phyloP scores from a whole-genome alignment of 2,888 invertebrate genomes.

The Tachina lurida region DNA sequence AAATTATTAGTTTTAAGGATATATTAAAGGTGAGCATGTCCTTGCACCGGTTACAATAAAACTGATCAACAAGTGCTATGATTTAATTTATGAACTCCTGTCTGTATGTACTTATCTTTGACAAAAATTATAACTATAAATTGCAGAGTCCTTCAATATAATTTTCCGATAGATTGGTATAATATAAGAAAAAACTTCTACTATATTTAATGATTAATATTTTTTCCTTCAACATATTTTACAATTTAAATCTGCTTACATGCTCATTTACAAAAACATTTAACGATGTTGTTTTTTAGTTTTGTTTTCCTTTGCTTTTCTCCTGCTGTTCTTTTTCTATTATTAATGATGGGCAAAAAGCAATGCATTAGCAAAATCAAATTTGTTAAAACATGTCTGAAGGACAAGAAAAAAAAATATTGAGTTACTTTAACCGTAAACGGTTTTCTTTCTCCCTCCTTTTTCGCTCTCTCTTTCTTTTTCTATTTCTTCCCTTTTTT shows the following conservation, averaged over 20 bases:
- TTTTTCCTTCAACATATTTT: constrained; percentile 5
- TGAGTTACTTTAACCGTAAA: neutral
- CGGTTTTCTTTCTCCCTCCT: neutral
- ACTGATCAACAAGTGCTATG: too few species aligned
- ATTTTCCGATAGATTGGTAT: too few species aligned
- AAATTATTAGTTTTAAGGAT: too few species aligned
- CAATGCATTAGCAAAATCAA: constrained; percentile 67
- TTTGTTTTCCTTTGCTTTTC: neutral
- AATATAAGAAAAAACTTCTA: too few species aligned
- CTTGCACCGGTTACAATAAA: too few species aligned
- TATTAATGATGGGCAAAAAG: constrained; percentile 48
- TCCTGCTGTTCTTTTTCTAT: constrained; percentile 2
- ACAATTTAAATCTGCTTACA: constrained; percentile 43
- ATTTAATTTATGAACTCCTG: too few species aligned
- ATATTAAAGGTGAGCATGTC: too few species aligned
- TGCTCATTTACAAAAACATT: constrained; percentile 3
- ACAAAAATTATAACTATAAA: too few species aligned
- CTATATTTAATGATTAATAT: neutral
- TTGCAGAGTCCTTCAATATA: too few species aligned
- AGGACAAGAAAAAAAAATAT: constrained; percentile 17
- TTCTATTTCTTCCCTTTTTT: neutral
- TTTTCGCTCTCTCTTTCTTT: too few species aligned
- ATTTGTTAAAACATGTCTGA: constrained; percentile 59
- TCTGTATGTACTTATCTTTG: too few species aligned
- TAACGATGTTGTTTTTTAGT: constrained; percentile 12